Evolutionary conservation across 2,888 invertebrate species (phyloP), one percentile per base, ranked within the genome.

Genomic region (Dugesia japonica): DNA sequence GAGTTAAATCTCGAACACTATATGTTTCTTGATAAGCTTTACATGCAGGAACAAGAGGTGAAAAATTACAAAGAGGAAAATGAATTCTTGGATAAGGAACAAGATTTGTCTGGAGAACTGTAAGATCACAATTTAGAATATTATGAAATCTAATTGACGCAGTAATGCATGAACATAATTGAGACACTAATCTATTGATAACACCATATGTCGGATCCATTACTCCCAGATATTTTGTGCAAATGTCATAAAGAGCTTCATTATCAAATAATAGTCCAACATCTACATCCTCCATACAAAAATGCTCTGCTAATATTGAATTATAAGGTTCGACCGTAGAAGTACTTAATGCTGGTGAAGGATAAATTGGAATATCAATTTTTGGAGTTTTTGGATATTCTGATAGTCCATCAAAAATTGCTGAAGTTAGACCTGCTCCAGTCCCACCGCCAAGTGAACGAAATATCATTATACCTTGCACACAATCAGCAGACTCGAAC

Each of bases 61-160:
- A 28, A 71, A 28, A 77, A 4, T 38, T 77, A 20, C 26, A 26
- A n/a, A 77, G 56, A 4, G 77, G 77, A 71, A 77, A 77, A 42
- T 77, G 77, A 13, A 77, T 77, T 56, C 77, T 77, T 23, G 77
- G 77, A 76, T 77, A 77, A 9, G 77, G 77, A 27, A 77, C 76
- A 15, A 77, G 28, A 28, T 77, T 77, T 7, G 76, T 77, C 28
- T 77, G 77, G 20, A 77, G 38, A 28, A 28, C 76, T 26, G 27
- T 77, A 20, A 76, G 72, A 72, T 76, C 76, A 76, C 26, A 28
- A 73, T 23, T 73, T 1, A 76, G 72, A 23, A 26, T 23, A 26
- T 71, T 71, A 26, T 28, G 15, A 28, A 76, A 76, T 73, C 76
- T 76, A n/a, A 73, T 71, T 9, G 76, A 72, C 20, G 27, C 26